Percentiles rank a stretch among this genome's conserved stretches.
These are phyloP conservation scores for Peromyscus leucopus DNA, from an alignment of 2,113 vertebrate genomes.

Conservation along the genomic window DNA sequence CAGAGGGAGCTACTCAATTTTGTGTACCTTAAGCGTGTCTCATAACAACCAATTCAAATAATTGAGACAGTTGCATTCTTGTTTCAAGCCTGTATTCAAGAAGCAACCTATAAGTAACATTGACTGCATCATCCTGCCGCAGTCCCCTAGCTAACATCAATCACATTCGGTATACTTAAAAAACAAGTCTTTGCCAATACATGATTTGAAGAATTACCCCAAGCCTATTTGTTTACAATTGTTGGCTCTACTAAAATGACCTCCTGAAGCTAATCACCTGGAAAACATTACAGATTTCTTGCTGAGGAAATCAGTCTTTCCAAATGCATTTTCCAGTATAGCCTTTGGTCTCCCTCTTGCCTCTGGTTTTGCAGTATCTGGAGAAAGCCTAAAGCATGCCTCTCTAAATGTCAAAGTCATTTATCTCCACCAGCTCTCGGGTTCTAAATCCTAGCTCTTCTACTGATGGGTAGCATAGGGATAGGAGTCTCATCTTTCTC, in stretches of 20 bases:
- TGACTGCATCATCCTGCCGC: background rate
- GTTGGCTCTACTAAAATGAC: constrained; percentile 27
- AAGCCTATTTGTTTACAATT: constrained; percentile 47
- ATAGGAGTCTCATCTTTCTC: background rate
- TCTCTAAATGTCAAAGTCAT: constrained; percentile 66
- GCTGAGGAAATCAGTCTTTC: constrained; percentile 26
- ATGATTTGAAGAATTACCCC: constrained; percentile 50
- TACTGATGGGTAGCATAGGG: background rate
- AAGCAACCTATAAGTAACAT: background rate
- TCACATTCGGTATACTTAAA: background rate
- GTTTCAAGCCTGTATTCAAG: background rate
- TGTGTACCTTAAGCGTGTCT: background rate
- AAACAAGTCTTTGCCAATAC: constrained; percentile 32
- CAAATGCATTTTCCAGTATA: background rate
- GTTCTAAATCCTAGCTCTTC: constrained; percentile 3
- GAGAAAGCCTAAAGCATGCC: constrained; percentile 48
- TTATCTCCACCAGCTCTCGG: constrained; percentile 46
- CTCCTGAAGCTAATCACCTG: constrained; percentile 40
- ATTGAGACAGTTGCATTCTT: background rate
- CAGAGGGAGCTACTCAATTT: constrained; percentile 29
- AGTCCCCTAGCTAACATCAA: background rate
- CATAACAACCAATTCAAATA: constrained; percentile 13
- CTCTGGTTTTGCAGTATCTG: background rate
- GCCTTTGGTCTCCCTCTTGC: constrained; percentile 14
- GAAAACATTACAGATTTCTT: constrained; percentile 50